Conservation (phyloP, 2,888 invertebrate species). For the Coelogynopora nodosa region DNA sequence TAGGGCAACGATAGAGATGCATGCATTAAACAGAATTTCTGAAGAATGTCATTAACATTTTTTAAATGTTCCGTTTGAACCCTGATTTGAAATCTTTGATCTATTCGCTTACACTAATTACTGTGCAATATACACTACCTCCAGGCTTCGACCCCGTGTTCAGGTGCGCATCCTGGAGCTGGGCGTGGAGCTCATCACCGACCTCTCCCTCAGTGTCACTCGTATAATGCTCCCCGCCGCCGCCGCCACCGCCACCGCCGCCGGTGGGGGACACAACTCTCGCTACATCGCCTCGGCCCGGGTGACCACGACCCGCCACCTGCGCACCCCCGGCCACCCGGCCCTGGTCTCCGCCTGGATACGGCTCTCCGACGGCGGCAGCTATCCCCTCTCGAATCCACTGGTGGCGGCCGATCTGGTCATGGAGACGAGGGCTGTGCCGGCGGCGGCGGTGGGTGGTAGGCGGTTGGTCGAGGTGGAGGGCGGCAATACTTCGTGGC, state of each 20-base stretch:
- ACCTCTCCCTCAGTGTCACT: background rate
- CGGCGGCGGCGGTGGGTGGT: background rate
- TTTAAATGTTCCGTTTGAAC: too few species aligned
- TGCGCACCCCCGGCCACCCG: background rate
- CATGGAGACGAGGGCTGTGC: too few species aligned
- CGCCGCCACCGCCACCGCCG: background rate
- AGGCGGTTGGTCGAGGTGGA: background rate
- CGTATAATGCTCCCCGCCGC: background rate
- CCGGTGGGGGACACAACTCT: too few species aligned
- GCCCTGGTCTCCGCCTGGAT: background rate
- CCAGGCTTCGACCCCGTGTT: too few species aligned
- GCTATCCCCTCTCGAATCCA: background rate
- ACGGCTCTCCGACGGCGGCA: background rate
- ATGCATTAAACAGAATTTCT: too few species aligned
- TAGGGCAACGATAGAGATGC: too few species aligned
- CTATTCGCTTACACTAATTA: too few species aligned
- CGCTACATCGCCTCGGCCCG: background rate
- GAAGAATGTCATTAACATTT: too few species aligned
- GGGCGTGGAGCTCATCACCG: too few species aligned
- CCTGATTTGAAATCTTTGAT: too few species aligned
- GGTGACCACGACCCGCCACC: background rate
- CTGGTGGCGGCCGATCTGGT: background rate
- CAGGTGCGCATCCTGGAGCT: too few species aligned
- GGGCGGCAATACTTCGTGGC: background rate
- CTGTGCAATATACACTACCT: too few species aligned